A percentile compares a stretch with the other conserved stretches of the same genome.
These are phyloP conservation scores for Hirtodrosophila histrioides DNA, from an alignment of 2,888 invertebrate species.

Conservation along the genomic window DNA sequence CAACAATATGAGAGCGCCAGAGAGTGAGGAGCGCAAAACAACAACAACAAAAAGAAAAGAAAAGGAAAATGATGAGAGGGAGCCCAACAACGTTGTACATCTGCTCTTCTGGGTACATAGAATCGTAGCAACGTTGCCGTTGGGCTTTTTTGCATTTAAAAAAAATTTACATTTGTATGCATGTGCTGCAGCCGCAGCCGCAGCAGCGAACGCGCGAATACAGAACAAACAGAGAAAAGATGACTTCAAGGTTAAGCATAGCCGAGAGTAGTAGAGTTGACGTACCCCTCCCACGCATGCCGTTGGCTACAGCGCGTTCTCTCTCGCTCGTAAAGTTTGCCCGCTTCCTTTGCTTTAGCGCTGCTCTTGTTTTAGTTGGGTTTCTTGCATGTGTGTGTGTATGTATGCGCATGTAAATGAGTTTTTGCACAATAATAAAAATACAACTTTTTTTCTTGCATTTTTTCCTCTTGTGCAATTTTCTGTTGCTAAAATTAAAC, in stretches of 20 bases:
- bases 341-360: conserved; percentile 42
- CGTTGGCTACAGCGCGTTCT: conserved; percentile 12
- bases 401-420: conserved; percentile 50
- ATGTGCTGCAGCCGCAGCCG: conserved; percentile 46
- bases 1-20: conserved; percentile 28
- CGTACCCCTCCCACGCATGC: conserved; percentile 47
- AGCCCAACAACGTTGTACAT: conserved; percentile 57
- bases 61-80: conserved; percentile 49
- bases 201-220: conserved; percentile 40
- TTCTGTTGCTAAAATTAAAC: conserved; percentile 59
- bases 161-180: conserved; percentile 74
- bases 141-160: conserved; percentile 62
- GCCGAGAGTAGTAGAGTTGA: conserved; percentile 60
- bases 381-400: conserved; percentile 36
- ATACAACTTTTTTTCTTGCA: conserved; percentile 60
- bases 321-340: conserved; percentile 48
- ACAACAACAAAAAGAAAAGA: background rate
- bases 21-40: conserved; percentile 8
- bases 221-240: conserved; percentile 53
- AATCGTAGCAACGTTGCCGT: conserved; percentile 53
- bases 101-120: conserved; percentile 51
- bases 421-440: conserved; percentile 61
- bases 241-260: conserved; percentile 65
- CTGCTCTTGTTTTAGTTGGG: conserved; percentile 36
- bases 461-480: conserved; percentile 63